Evolutionary conservation across 2,113 vertebrate genomes (phyloP), one percentile per base, ranked within the genome.

Genomic region (Electrona antarctica): DNA sequence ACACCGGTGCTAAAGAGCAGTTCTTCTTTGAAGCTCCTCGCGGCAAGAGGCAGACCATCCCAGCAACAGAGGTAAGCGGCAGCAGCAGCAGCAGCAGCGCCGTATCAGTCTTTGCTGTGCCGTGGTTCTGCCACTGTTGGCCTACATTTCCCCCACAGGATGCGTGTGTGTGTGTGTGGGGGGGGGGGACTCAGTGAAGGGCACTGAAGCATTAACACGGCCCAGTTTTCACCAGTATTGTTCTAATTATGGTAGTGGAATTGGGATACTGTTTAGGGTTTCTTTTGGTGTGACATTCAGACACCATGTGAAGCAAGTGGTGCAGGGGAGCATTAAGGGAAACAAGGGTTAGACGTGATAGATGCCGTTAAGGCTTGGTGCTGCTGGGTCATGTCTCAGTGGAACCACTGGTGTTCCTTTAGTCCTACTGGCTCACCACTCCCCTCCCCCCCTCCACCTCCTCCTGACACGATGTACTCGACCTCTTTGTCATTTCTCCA

Each of bases 1-100:
- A 98, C 91, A 99, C 96, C 73, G 94, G 95, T 92, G 95, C 96
- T 90, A 99, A 98, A 90, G 98, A 99, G 78, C 97, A 98, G 76
- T 89, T 98, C 81, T 99, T 99, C 88, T 99, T 98, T 66, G 98
- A 99, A 93, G 97, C 98, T 81, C 97, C 97, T 73, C 95, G 98
- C 49, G 98, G 98, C 58, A 99, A 97, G 86, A 95, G 92, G 77
- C 97, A 98, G 84, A 95, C 81, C 58, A 98, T 99, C 88, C 95
- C 95, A 0, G 92, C 87, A 45, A 83, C 93, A 66, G 96, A 98
- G 95, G 97, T 98, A 92, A 91, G 94, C 63, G 64, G 7, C 10
- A 10, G 21, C 85, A 62, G 58, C n/a, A n/a, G n/a, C n/a, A n/a
- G n/a, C 63, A 48, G 50, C 64, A 56, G 50, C 64, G 55, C 50